Base-by-base conservation (phyloP, 2,797 vertebrate genomes). In the Danionella dracula region DNA sequence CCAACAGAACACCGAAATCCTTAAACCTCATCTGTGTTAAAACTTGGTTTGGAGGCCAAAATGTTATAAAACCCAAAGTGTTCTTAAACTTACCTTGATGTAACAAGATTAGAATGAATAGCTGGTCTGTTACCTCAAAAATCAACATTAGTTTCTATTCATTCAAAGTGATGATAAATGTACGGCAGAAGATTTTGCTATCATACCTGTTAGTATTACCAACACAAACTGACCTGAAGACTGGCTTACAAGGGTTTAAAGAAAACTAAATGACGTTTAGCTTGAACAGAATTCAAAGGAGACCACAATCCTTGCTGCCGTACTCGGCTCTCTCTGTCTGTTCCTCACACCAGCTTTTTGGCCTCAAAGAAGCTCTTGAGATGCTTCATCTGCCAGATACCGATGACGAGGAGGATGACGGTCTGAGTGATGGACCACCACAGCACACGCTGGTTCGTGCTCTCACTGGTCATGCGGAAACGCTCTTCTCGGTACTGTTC, bases 351-450 rank as follows among this genome's bases (percentile, higher is more conserved):
- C 73, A 97, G 81, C 62, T 97, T 97, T 83, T 98, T 98, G 71
- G 95, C 94, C 76, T 98, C 95, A 12, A 96, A 98, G 84, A 97
- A 97, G 79, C 93, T 93, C 78, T 97, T 97, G 64, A 97, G 93
- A 63, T 97, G 95, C 61, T 92, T 90, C 94, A 97, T 97, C 83
- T 98, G 95, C 95, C 95, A 98, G 76, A 97, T 92, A 34, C 95
- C 94, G 0, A 92, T 97, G 79, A 95, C 76, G 73, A 97, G 91
- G 76, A 97, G 93, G 85, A 97, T 98, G 83, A 94, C 78, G 0
- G 95, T 97, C 79, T 97, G 95, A 9, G 94, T 86, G 0, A 98
- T 96, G 73, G 95, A 97, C 95, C 95, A 98, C 95, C 95, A 98
- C 4, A 98, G 90, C 15, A 97, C 95, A 0, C 95, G 88, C 85